Conservation (phyloP, 2,888 invertebrate species). For the Lasioglossum leucozonium region DNA sequence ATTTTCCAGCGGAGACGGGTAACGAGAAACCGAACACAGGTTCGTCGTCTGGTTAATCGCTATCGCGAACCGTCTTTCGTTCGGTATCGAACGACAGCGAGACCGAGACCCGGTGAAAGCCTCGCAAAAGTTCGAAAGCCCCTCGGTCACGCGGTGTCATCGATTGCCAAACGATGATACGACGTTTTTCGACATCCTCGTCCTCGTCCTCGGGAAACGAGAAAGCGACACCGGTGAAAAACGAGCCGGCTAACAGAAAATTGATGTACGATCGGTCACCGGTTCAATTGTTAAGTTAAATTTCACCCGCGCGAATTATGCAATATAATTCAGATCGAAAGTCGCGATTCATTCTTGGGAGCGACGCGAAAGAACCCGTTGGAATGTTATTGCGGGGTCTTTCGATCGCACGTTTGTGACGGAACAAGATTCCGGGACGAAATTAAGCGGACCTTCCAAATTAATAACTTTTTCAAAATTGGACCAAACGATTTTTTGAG, state of each 20-base stretch:
- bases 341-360: not conserved
- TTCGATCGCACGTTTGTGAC: too few species aligned
- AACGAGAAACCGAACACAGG: constrained; percentile 30
- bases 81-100: constrained; percentile 41
- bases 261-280: constrained; percentile 28
- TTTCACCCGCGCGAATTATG: not conserved
- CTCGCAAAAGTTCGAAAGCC: constrained; percentile 68
- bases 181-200: constrained; percentile 29
- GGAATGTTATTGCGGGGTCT: not conserved
- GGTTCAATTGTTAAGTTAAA: constrained; percentile 17
- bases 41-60: constrained; percentile 63
- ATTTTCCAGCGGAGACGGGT: not conserved
- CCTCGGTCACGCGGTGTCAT: constrained; percentile 52
- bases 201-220: constrained; percentile 34
- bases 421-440: too few species aligned
- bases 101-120: constrained; percentile 62
- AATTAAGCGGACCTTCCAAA: too few species aligned
- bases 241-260: constrained; percentile 60
- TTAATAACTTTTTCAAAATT: not conserved
- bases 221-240: constrained; percentile 59
- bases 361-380: not conserved
- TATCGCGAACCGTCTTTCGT: constrained; percentile 55
- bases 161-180: constrained; percentile 57
- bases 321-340: not conserved
- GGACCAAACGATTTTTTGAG: not conserved